Evolutionary conservation across 1,140 invertebrate genomes (phyloP).

Genomic region (Apis florea): DNA sequence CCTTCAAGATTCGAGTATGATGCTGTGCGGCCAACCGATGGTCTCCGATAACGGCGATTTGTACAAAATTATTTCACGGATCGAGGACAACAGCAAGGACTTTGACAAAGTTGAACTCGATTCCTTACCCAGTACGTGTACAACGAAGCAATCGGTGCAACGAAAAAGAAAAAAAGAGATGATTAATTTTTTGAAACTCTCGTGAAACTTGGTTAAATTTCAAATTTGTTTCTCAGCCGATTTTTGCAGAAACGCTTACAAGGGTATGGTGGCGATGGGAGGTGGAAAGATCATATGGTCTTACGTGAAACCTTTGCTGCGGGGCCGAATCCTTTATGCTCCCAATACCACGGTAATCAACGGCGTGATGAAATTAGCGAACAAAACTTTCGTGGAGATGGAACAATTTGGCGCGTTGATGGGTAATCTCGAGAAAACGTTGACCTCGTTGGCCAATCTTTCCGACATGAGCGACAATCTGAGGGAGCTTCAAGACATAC

Average conservation of each 20-base stretch:
- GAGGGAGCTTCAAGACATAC: conserved; percentile 76
- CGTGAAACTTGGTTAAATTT: background rate
- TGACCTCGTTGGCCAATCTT: conserved; percentile 78
- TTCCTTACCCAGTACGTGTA: conserved; percentile 83
- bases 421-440: conserved; percentile 77
- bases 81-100: conserved; percentile 80
- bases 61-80: conserved; percentile 80
- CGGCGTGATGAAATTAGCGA: conserved; percentile 82
- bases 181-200: background rate
- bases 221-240: conserved; percentile 76
- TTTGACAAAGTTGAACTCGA: conserved; percentile 80
- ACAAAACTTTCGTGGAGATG: conserved; percentile 82
- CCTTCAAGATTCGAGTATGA: conserved; percentile 80
- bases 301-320: conserved; percentile 84
- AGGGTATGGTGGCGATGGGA: conserved; percentile 81
- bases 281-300: conserved; percentile 86
- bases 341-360: conserved; percentile 79
- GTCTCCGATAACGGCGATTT: conserved; percentile 76
- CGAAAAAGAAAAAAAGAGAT: too few species aligned
- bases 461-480: conserved; percentile 78
- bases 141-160: conserved; percentile 9
- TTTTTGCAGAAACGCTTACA: conserved; percentile 83
- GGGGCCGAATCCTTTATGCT: conserved; percentile 84
- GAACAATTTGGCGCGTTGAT: conserved; percentile 79
- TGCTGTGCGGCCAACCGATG: conserved; percentile 83